Evolutionary conservation across 2,113 vertebrate species (phyloP).

Genomic region (Nycticorax nycticorax): DNA sequence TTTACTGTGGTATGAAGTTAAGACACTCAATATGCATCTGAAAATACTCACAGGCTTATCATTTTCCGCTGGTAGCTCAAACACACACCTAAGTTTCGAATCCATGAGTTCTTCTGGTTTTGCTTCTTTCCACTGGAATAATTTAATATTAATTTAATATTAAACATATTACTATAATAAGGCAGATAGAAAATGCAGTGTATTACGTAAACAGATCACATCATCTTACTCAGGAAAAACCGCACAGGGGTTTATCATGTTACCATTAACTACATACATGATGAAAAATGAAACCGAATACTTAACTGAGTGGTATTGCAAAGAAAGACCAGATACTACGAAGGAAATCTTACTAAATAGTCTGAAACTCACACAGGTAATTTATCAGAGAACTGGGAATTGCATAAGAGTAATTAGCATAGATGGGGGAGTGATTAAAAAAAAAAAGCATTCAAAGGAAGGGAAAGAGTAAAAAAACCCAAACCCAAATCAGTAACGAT

Average conservation of each 20-base stretch:
- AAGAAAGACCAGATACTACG: background rate
- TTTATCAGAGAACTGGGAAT: background rate
- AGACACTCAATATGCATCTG: background rate
- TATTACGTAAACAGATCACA: constrained; percentile 33
- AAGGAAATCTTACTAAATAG: background rate
- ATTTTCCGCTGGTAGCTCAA: constrained; percentile 93
- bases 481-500: background rate
- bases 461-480: background rate
- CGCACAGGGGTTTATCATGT: background rate
- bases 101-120: constrained; percentile 99
- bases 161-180: constrained; percentile 50
- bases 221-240: constrained; percentile 27
- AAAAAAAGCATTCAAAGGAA: background rate
- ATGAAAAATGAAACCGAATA: background rate
- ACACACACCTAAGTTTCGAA: constrained; percentile 98
- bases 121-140: constrained; percentile 96
- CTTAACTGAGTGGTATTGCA: background rate
- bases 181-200: constrained; percentile 8
- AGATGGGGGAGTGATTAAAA: background rate
- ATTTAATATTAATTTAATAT: constrained; percentile 60
- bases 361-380: background rate
- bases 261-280: background rate
- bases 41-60: constrained; percentile 91
- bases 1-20: background rate
- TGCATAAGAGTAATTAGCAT: background rate